A percentile compares a stretch with the other conserved stretches of the same genome.
Conservation (phyloP, 2,797 vertebrate species). For the Sciurus vulgaris region DNA sequence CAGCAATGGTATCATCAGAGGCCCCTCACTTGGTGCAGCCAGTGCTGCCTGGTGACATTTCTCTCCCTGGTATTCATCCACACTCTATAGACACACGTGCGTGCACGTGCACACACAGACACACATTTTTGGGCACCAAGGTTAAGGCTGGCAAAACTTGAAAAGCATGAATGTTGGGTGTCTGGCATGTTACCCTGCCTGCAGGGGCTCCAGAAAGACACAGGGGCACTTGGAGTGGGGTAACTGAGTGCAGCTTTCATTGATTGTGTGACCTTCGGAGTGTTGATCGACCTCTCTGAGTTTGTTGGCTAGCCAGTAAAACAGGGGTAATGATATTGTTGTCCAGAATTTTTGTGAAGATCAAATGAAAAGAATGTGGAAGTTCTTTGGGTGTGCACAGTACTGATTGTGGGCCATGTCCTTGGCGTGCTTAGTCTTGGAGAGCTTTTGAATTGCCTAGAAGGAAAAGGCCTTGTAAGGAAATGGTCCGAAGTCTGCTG, state of each 20-base stretch:
- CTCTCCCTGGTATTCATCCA: no score
- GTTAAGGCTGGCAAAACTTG: fast-evolving
- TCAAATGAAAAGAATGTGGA: not conserved
- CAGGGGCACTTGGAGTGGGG: not conserved
- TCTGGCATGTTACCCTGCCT: fast-evolving
- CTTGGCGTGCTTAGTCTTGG: fast-evolving
- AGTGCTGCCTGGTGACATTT: not conserved
- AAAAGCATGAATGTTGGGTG: fast-evolving
- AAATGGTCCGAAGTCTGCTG: not conserved
- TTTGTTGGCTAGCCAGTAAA: not conserved
- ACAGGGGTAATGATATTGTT: no score
- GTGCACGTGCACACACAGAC: no score
- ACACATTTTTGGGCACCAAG: fast-evolving
- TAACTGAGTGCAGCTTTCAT: not conserved
- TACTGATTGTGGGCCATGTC: fast-evolving
- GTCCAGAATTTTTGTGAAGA: not conserved
- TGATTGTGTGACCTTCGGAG: not conserved
- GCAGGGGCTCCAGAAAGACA: fast-evolving
- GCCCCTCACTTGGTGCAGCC: fast-evolving
- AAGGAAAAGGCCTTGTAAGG: not conserved
- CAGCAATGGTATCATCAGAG: not conserved
- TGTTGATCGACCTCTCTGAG: not conserved
- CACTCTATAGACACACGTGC: fast-evolving
- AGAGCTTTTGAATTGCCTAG: fast-evolving
- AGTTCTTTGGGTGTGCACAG: fast-evolving